A percentile compares a stretch with the other conserved stretches of the same genome.
Evolutionary conservation across 1,140 invertebrate genomes (phyloP).

Genomic region (Ceratitis capitata): DNA sequence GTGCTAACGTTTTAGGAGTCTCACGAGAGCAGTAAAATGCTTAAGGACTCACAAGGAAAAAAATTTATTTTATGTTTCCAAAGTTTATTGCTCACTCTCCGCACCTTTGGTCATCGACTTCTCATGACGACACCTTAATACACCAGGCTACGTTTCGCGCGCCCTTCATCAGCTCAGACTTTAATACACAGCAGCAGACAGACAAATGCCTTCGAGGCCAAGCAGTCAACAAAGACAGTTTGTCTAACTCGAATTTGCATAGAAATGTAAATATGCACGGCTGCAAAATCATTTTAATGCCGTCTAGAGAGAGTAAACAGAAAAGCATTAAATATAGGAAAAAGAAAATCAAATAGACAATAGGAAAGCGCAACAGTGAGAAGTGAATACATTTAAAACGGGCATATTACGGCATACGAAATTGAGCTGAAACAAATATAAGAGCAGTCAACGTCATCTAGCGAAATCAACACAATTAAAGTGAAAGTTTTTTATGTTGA

Average conservation of each 20-base stretch:
- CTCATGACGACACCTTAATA: neutral
- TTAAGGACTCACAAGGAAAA: neutral
- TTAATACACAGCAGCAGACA: neutral
- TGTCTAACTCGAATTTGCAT: neutral
- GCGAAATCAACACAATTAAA: conserved; percentile 11
- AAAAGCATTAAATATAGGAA: neutral
- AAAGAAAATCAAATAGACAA: neutral
- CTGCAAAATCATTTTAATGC: neutral
- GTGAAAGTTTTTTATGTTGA: neutral
- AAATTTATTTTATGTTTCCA: neutral
- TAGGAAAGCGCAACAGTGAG: neutral
- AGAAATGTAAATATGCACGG: neutral
- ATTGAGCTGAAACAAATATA: neutral
- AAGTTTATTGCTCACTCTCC: neutral
- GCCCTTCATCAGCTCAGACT: neutral
- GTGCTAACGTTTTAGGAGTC: neutral
- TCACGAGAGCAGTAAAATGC: neutral
- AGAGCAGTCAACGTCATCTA: neutral
- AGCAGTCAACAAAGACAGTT: neutral
- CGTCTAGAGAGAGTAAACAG: neutral
- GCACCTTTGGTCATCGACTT: neutral
- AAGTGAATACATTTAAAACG: too few species aligned
- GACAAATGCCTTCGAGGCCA: neutral
- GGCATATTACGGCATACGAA: too few species aligned
- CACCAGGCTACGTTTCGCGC: neutral